Conservation (phyloP, 2,888 invertebrate genomes). For the Coremacera marginata region DNA sequence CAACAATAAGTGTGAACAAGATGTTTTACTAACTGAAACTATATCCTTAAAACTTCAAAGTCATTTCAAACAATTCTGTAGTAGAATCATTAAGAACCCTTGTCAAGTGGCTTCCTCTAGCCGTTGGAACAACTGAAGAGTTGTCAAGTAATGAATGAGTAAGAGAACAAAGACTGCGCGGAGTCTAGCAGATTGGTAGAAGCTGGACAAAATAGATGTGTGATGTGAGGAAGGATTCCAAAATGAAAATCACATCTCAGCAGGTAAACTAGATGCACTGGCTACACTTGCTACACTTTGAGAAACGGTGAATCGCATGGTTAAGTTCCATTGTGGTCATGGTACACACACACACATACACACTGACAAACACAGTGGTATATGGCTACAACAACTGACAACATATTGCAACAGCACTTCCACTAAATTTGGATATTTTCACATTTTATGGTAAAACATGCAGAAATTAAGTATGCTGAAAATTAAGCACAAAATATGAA, state of each 20-base stretch:
- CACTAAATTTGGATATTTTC: not conserved
- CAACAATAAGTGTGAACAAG: slow-evolving; percentile 66
- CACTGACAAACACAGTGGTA: slow-evolving; percentile 23
- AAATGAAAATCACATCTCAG: slow-evolving; percentile 28
- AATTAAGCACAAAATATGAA: slow-evolving; percentile 21
- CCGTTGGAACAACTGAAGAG: slow-evolving; percentile 32
- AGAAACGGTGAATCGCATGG: not conserved
- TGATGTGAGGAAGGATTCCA: not conserved
- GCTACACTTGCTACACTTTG: not conserved
- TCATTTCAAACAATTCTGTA: slow-evolving; percentile 50
- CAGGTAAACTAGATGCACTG: slow-evolving; percentile 25
- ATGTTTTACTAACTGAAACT: slow-evolving; percentile 61
- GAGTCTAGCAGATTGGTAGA: not conserved
- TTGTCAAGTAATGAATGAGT: slow-evolving; percentile 17
- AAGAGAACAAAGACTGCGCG: not conserved
- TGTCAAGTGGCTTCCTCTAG: slow-evolving; percentile 58
- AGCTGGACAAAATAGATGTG: not conserved
- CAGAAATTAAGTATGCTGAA: not conserved
- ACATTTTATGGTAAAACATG: not conserved
- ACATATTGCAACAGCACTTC: not conserved
- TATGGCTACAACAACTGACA: not conserved
- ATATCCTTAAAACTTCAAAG: slow-evolving; percentile 55
- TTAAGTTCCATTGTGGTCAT: slow-evolving; percentile 11
- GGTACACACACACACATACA: slow-evolving; percentile 5
- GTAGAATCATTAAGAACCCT: slow-evolving; percentile 65